These are phyloP conservation scores for Orussus abietinus DNA, from an alignment of 1,140 invertebrate genomes.

Conservation along the genomic window DNA sequence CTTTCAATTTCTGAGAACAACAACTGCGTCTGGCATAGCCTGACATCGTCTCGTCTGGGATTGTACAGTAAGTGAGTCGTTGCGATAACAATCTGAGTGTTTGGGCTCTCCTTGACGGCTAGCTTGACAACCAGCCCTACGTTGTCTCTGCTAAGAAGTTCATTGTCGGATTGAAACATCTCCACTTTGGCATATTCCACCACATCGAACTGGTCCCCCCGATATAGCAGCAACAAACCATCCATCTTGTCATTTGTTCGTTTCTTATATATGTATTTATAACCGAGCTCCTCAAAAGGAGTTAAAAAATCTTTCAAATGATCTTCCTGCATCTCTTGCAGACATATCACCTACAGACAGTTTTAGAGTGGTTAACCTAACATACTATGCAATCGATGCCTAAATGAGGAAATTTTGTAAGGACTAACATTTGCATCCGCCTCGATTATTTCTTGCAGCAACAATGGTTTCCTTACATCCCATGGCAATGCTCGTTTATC, in stretches of 20 bases:
- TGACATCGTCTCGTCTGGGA: conserved; percentile 80
- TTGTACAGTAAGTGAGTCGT: conserved; percentile 96
- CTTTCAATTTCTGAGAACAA: conserved; percentile 79
- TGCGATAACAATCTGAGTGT: conserved; percentile 68
- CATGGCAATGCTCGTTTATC: conserved; percentile 62
- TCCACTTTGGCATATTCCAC: conserved; percentile 51
- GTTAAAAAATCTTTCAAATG: conserved; percentile 64
- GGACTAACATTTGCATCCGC: conserved; percentile 70
- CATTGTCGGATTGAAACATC: conserved; percentile 51
- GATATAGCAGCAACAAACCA: conserved; percentile 42
- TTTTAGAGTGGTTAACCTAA: too few species aligned
- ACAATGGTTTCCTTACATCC: conserved; percentile 62
- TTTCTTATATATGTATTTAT: conserved; percentile 49
- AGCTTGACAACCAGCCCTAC: conserved; percentile 80
- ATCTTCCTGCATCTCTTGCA: conserved; percentile 84
- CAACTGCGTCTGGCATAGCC: conserved; percentile 78
- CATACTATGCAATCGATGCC: too few species aligned
- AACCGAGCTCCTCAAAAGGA: conserved; percentile 51
- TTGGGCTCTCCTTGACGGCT: conserved; percentile 47
- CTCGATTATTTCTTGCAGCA: conserved; percentile 69
- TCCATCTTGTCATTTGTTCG: conserved; percentile 46
- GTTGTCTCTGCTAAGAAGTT: conserved; percentile 79
- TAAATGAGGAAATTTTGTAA: conserved; percentile 7
- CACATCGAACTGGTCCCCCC: conserved; percentile 35
- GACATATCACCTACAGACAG: conserved; percentile 66